Percentiles rank a stretch among this genome's conserved stretches.
Evolutionary conservation across 2,888 invertebrate species (phyloP).

Genomic region (Phania funesta): DNA sequence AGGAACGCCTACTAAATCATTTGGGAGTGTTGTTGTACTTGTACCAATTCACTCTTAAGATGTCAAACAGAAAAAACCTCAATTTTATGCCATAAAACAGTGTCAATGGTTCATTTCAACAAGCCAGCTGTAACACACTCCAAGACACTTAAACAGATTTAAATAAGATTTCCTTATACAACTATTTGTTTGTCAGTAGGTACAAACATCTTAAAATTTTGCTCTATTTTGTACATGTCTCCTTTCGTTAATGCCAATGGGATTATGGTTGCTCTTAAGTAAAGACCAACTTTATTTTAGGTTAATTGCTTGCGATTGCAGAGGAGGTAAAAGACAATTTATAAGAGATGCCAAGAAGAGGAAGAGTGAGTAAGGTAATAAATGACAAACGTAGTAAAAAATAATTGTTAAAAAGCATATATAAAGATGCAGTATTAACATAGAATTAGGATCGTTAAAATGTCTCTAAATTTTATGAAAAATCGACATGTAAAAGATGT

Average conservation of each 20-base stretch:
- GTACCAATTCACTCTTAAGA: neutral
- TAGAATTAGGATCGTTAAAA: too few relatives aligned
- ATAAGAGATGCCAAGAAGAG: constrained; percentile 34
- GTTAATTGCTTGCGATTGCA: constrained; percentile 67
- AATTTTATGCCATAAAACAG: constrained; percentile 36
- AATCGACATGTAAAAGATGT: too few relatives aligned
- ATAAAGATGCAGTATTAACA: constrained; percentile 23
- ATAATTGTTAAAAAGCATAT: constrained; percentile 46
- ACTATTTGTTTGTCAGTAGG: neutral
- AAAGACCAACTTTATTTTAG: constrained; percentile 59
- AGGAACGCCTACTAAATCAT: constrained; percentile 41
- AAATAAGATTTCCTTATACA: neutral
- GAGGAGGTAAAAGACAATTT: constrained; percentile 43
- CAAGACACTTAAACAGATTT: neutral
- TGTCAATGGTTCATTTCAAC: constrained; percentile 42
- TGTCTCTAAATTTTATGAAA: too few relatives aligned
- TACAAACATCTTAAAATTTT: constrained; percentile 8
- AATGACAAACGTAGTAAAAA: constrained; percentile 41
- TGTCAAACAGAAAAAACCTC: neutral
- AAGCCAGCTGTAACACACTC: constrained; percentile 25
- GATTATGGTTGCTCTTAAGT: constrained; percentile 34
- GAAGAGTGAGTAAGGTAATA: constrained; percentile 17
- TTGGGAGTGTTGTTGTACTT: neutral
- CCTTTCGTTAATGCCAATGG: constrained; percentile 35
- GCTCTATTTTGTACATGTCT: constrained; percentile 13